Percentiles rank a stretch among this genome's conserved stretches.
Conservation (phyloP, 2,888 invertebrate species). For the Drosophila aldrichi region DNA sequence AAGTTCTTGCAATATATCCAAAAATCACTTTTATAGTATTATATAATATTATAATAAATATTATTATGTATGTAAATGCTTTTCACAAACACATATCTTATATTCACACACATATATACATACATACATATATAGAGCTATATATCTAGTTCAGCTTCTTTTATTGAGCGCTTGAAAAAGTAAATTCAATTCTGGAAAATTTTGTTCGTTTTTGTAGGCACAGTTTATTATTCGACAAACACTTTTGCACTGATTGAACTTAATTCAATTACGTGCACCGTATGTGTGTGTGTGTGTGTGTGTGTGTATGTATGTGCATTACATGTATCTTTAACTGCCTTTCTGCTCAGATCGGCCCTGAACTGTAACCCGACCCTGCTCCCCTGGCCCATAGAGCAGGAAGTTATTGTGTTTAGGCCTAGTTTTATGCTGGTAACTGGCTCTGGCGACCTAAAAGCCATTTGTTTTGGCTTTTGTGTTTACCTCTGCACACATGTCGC, state of each 20-base stretch:
- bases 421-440: slow-evolving; percentile 51
- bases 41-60: no score
- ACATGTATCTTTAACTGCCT: slow-evolving; percentile 43
- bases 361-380: slow-evolving; percentile 44
- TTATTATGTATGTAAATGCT: neutral
- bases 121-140: neutral
- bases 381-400: slow-evolving; percentile 44
- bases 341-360: slow-evolving; percentile 37
- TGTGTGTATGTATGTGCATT: slow-evolving; percentile 40
- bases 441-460: slow-evolving; percentile 48
- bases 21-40: no score
- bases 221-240: slow-evolving; percentile 67
- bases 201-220: slow-evolving; percentile 15
- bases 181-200: slow-evolving; percentile 44
- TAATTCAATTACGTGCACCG: slow-evolving; percentile 66
- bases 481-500: slow-evolving; percentile 44
- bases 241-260: slow-evolving; percentile 70
- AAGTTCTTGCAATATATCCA: no score
- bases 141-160: neutral
- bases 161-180: slow-evolving; percentile 30
- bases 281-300: neutral
- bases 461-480: slow-evolving; percentile 43
- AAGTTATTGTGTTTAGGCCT: slow-evolving; percentile 55
- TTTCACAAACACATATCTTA: neutral
- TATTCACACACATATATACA: no score